These are phyloP conservation scores for Harpagoxenus sublaevis DNA, from an alignment of 2,888 invertebrate species.

Conservation along the genomic window DNA sequence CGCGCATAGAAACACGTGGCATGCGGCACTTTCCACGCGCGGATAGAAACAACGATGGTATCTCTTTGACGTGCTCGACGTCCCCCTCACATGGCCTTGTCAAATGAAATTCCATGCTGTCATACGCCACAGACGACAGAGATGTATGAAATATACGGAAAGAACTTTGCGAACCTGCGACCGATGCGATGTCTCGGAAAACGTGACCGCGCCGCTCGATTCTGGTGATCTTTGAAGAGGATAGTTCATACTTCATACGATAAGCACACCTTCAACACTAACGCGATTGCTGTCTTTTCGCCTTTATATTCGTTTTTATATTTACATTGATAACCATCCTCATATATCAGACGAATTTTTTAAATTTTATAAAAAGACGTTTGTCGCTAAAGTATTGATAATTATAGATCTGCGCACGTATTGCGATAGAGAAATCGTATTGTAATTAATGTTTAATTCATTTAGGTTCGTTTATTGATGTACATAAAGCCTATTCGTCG, in stretches of 20 bases:
- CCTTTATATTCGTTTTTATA: not conserved
- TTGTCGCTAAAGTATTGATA: not conserved
- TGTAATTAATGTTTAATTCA: not conserved
- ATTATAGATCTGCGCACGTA: not conserved
- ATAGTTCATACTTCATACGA: not conserved
- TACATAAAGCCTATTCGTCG: not conserved
- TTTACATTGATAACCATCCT: not conserved
- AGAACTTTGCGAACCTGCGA: slow-evolving; percentile 26
- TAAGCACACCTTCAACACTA: not conserved
- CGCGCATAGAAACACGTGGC: slow-evolving; percentile 35
- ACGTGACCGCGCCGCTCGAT: slow-evolving; percentile 16
- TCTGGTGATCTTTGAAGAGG: not conserved
- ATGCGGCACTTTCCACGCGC: slow-evolving; percentile 66
- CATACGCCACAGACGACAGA: slow-evolving; percentile 45
- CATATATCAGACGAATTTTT: not conserved
- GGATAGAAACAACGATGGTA: slow-evolving; percentile 73
- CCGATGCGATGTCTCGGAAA: slow-evolving; percentile 8
- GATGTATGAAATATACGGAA: slow-evolving; percentile 37
- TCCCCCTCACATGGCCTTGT: slow-evolving; percentile 34
- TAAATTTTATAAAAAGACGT: not conserved
- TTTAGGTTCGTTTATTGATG: slow-evolving; percentile 15
- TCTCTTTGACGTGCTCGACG: slow-evolving; percentile 67
- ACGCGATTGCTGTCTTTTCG: not conserved
- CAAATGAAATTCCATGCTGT: slow-evolving; percentile 71
- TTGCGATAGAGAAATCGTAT: not conserved